Conservation (phyloP, 2,797 vertebrate species). For the Perodicticus potto region DNA sequence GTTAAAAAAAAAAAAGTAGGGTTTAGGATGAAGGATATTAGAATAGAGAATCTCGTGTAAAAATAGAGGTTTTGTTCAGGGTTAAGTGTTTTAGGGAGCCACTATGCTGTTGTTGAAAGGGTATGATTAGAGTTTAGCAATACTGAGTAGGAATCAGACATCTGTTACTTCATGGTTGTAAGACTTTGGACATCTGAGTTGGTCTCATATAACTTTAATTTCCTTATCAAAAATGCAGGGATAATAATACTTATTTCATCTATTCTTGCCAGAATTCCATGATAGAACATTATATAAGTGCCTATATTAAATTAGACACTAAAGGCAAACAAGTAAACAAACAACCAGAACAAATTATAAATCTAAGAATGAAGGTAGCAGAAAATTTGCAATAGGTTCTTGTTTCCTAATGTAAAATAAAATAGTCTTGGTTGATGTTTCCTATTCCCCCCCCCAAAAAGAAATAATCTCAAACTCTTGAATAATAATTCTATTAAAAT, state of each 20-base stretch:
- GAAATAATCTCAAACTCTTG: not conserved
- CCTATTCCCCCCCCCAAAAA: not conserved
- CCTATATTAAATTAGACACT: not conserved
- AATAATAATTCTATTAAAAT: constrained; percentile 60
- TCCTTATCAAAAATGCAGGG: constrained; percentile 2
- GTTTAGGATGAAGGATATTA: not conserved
- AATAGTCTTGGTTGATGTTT: not conserved
- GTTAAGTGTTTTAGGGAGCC: not conserved
- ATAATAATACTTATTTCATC: not conserved
- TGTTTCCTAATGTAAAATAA: not conserved
- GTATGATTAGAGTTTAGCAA: accelerated
- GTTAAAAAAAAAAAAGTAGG: not conserved
- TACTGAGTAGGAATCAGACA: not conserved
- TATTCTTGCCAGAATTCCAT: constrained; percentile 19
- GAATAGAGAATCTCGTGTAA: not conserved
- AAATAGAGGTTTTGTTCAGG: not conserved
- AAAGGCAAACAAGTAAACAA: not conserved
- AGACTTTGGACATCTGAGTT: not conserved
- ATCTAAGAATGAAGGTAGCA: constrained; percentile 6
- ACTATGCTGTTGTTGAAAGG: not conserved
- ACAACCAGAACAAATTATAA: not conserved
- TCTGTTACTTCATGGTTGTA: not conserved
- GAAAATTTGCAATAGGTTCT: not conserved
- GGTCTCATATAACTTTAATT: not conserved
- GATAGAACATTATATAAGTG: not conserved